Evolutionary conservation across 2,797 vertebrate genomes (phyloP).

Genomic region (Calcarius lapponicus): DNA sequence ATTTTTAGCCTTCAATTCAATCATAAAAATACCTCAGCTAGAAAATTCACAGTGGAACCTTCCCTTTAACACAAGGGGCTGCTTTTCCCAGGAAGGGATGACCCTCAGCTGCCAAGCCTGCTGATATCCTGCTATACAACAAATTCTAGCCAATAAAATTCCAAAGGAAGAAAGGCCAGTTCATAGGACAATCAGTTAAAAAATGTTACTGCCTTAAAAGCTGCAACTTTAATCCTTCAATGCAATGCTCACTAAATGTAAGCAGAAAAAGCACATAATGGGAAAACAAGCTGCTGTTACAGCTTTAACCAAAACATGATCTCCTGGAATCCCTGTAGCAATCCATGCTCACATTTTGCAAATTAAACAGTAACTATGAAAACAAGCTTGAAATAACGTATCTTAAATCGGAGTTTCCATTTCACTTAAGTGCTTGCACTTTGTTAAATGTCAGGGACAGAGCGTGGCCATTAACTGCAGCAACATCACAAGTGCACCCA

Average conservation of each 20-base stretch:
- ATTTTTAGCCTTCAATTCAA: neutral
- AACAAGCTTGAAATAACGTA: neutral
- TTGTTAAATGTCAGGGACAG: neutral
- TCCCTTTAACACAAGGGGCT: neutral
- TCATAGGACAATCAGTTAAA: neutral
- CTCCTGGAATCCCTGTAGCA: neutral
- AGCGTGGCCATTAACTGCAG: neutral
- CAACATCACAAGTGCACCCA: neutral
- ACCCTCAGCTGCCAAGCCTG: neutral
- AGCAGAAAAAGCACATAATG: neutral
- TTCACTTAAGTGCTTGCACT: neutral
- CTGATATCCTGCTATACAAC: neutral
- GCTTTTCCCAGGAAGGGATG: neutral
- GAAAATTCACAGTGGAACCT: neutral
- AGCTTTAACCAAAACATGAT: neutral
- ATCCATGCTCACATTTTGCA: neutral
- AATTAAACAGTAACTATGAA: constrained; percentile 9
- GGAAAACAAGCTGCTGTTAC: neutral
- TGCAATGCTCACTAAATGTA: neutral
- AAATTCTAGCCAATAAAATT: neutral
- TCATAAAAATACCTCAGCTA: neutral
- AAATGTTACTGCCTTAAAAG: neutral
- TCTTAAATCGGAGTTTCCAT: constrained; percentile 21
- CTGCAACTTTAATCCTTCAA: neutral
- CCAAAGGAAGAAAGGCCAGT: neutral